Evolutionary conservation across 1,140 invertebrate species (phyloP).

Genomic region (Leptinotarsa undecemlineata): DNA sequence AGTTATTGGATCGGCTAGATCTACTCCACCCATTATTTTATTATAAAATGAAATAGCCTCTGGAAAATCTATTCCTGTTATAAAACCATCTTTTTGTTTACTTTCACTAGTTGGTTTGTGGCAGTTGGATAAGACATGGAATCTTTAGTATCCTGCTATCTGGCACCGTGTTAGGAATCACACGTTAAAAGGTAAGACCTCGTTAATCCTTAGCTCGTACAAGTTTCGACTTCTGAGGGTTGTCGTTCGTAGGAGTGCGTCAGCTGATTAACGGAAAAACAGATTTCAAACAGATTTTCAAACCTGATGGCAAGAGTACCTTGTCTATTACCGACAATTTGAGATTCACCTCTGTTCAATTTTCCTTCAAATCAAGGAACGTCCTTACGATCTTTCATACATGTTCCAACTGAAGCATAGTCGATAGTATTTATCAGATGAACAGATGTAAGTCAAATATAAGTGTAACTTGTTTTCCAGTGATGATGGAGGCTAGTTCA

Average conservation of each 20-base stretch:
- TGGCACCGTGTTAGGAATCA: too few relatives aligned
- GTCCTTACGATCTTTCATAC: slow-evolving; percentile 24
- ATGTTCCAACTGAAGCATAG: slow-evolving; percentile 19
- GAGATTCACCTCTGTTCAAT: slow-evolving; percentile 17
- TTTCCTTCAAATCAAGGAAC: slow-evolving; percentile 27
- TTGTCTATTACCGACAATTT: neutral
- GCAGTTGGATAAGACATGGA: neutral
- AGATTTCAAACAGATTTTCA: too few relatives aligned
- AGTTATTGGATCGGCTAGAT: neutral
- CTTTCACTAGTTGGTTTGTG: neutral
- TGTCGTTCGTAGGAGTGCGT: too few relatives aligned
- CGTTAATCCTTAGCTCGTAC: too few relatives aligned
- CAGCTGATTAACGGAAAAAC: too few relatives aligned
- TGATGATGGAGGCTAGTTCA: too few relatives aligned
- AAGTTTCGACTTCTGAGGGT: too few relatives aligned
- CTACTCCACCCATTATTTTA: slow-evolving; percentile 3
- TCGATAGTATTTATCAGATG: slow-evolving; percentile 10
- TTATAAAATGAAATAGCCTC: slow-evolving; percentile 2
- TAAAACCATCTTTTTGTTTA: neutral
- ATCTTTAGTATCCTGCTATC: slow-evolving; percentile 15
- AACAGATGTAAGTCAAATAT: neutral
- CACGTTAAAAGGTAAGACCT: too few relatives aligned
- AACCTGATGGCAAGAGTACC: neutral
- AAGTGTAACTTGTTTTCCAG: too few relatives aligned
- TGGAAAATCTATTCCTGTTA: neutral